Base-by-base conservation (phyloP, 2,797 vertebrate species). In the Capromys pilorides region DNA sequence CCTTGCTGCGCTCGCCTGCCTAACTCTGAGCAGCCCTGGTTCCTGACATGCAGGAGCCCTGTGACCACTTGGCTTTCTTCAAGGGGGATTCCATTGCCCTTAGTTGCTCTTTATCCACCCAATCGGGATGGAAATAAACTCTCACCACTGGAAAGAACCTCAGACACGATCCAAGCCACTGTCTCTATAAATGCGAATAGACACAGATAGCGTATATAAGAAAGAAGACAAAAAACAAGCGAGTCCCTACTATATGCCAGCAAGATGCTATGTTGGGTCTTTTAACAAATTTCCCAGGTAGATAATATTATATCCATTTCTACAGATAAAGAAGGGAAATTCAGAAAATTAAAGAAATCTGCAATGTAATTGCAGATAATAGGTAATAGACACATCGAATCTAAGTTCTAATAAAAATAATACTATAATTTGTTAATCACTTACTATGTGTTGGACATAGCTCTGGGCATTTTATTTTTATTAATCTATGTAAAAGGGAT, bases 1-100 rank as follows among this genome's bases (percentile, higher is more conserved):
- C 49, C 93, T 91, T 84, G 54, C 77, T 86, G 93, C 89, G 87
- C 51, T 95, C 94, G 94, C 75, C 91, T 94, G 75, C 84, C 91
- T 95, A 61, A 86, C 86, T 92, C 87, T 83, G n/a, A 26, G 79
- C 54, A 69, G 21, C 26, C n/a, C 62, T 0, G 24, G 62, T 95
- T 85, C 85, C 89, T 94, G 93, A 93, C 64, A 73, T 24, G 24
- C 2, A 19, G 80, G 64, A 4, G 19, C 73, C 79, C 86, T 45
- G 49, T 36, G 86, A 87, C 73, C 61, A 78, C 28, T 90, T 92
- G 93, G 24, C 71, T 94, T 94, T 88, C 51, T n/a, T 49, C 26
- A 77, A 67, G 77, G 61, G 73, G 66, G 49, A 78, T 90, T 95
- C 86, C 51, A 14, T 41, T 91, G 85, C 51, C 54, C 78, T 71